Evolutionary conservation across 2,797 vertebrate species (phyloP), one percentile per base, ranked within the genome.

Genomic region (Lateolabrax maculatus): DNA sequence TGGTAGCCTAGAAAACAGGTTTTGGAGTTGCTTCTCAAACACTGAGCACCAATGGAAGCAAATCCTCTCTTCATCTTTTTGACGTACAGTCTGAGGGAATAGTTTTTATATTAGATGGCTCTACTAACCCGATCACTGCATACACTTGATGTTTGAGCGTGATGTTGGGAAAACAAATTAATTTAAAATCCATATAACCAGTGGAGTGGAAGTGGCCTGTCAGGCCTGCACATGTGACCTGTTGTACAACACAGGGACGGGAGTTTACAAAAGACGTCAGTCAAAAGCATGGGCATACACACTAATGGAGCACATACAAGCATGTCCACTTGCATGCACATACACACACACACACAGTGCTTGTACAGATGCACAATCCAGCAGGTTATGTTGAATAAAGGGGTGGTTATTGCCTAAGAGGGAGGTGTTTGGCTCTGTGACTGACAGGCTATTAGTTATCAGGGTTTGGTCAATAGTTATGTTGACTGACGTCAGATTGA

Each of bases 371-470:
- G 77, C 74, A 64, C 29, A 79, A 57, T 78, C 75, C 74, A 57
- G 9, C 72, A 74, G 87, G 80, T 83, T 79, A 73, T 82, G 81
- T 80, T 89, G 80, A 73, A 87, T 70, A 81, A 87, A 72, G 79
- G 60, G 78, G 63, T 71, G 71, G 71, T 81, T 91, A 82, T 93
- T 94, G 84, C 79, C 75, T 27, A 87, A 92, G 69, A 88, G 79
- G 86, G 90, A 86, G 83, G 89, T 80, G 87, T 86, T 89, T 85
- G 75, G 63, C 57, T 52, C 13, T 52, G 37, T 89, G 89, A 92
- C 81, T 92, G 92, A 92, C 91, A 84, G 87, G 77, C 36, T 78
- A 90, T 93, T 87, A 89, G 85, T 92, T 89, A 90, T 84, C 79
- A 72, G 84, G 89, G 90, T 84, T 93, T 67, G 90, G 89, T 85